Evolutionary conservation across 1,140 invertebrate genomes (phyloP), one percentile per base, ranked within the genome.

Genomic region (Drosophila repleta): DNA sequence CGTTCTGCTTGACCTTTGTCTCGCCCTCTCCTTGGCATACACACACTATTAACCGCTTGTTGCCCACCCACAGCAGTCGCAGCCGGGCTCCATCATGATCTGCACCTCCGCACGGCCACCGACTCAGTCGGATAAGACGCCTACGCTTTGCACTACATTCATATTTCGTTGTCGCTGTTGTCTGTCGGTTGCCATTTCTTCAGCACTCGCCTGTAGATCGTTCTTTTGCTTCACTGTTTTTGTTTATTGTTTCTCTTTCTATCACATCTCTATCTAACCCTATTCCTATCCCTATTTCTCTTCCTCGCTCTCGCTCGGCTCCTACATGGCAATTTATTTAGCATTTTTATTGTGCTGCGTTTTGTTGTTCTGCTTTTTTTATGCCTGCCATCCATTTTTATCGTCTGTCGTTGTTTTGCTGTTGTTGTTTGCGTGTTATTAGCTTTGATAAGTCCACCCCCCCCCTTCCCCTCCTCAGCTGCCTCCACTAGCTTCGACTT

Each of bases 71-170:
- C 58, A 46, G 21, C 63, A 72, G 35, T 15, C 29, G 26, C 61
- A 46, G 11, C 39, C n/a, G 39, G 11, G 13, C 21, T 21, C 65
- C 55, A 53, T 60, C 8, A 13, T 20, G 48, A 53, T 39, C 67
- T 39, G 61, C 62, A 55, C 17, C 35, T 55, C 35, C 15, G 51
- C 29, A 18, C 29, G 13, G 49, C 26, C 49, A 8, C 51, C 32
- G 51, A 3, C 15, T 35, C 10, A 37, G 15, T n/a, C 35, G 39
- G 41, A 60, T 60, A 64, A 66, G 46, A 67, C 75, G 56, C 83
- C 83, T 67, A 87, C 79, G 77, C 58, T 76, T 87, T 83, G 79
- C 83, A 83, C 79, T 76, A 83, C 72, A 88, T 87, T 87, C 83
- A 85, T 85, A 87, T 66, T 88, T 85, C 61, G 53, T 45, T 18